Percentiles rank a stretch among this genome's conserved stretches.
phyloP scores from a whole-genome alignment of 2,113 vertebrate genomes.

The Xiphorhynchus elegans region DNA sequence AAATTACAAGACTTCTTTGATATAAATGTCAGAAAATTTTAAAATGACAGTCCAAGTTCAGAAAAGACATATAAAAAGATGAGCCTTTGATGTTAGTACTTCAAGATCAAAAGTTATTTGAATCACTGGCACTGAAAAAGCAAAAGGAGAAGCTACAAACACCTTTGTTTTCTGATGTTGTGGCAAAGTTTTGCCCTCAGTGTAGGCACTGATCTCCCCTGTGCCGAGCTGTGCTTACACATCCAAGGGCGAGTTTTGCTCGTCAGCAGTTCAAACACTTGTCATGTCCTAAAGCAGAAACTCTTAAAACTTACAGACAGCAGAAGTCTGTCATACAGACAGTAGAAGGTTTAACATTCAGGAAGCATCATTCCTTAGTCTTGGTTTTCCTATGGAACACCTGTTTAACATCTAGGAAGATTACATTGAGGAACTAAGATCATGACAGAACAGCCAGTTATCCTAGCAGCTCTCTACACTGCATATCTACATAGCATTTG shows the following conservation, averaged over 20 bases:
- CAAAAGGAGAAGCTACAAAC: conserved; percentile 58
- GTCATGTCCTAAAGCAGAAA: conserved; percentile 73
- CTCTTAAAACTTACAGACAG: conserved; percentile 35
- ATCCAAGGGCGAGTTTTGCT: conserved; percentile 53
- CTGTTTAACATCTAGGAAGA: conserved; percentile 41
- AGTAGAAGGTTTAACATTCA: conserved; percentile 45
- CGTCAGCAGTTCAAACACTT: conserved; percentile 74
- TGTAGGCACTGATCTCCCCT: not conserved
- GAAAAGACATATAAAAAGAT: conserved; percentile 74
- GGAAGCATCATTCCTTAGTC: conserved; percentile 74
- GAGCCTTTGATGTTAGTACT: conserved; percentile 58
- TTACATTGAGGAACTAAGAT: conserved; percentile 31
- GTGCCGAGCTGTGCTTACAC: not conserved
- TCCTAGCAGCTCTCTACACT: conserved; percentile 23
- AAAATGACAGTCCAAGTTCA: conserved; percentile 70
- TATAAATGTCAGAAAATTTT: conserved; percentile 72
- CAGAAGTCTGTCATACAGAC: conserved; percentile 57
- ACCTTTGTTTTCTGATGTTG: conserved; percentile 5
- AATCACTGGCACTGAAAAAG: conserved; percentile 69
- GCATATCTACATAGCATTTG: conserved; percentile 51
- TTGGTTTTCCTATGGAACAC: conserved; percentile 14
- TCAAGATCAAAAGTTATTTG: conserved; percentile 77
- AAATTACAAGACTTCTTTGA: conserved; percentile 63
- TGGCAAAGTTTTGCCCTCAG: conserved; percentile 33
- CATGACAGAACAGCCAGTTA: not conserved